Conservation (phyloP, 2,888 invertebrate genomes). For the Cryptocephalus moraei region DNA sequence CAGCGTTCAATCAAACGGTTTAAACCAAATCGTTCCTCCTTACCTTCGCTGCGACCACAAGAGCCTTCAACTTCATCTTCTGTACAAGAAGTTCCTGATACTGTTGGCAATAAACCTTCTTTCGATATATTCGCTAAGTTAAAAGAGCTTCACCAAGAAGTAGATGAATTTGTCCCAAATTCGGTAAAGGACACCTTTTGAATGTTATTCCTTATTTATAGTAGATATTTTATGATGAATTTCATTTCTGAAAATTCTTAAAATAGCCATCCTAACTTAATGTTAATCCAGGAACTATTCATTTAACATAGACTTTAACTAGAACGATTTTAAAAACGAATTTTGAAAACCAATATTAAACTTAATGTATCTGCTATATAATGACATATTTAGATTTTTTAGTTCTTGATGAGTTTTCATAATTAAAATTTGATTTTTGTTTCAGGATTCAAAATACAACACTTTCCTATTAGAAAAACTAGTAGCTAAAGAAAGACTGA, state of each 20-base stretch:
- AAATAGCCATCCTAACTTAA: too few relatives aligned
- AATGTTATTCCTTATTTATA: too few relatives aligned
- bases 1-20: constrained; percentile 33
- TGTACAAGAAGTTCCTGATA: constrained; percentile 14
- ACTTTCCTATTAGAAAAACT: constrained; percentile 75
- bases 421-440: neutral
- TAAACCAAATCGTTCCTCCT: constrained; percentile 31
- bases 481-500: constrained; percentile 74
- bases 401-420: too few relatives aligned
- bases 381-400: too few relatives aligned
- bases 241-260: too few relatives aligned
- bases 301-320: too few relatives aligned
- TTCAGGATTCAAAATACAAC: constrained; percentile 49
- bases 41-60: constrained; percentile 31
- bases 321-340: too few relatives aligned
- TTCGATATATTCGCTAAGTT: constrained; percentile 39
- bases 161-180: neutral
- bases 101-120: constrained; percentile 21
- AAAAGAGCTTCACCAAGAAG: constrained; percentile 35
- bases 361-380: too few relatives aligned
- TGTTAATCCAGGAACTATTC: too few relatives aligned
- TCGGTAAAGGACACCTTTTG: neutral
- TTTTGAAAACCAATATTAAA: too few relatives aligned
- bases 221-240: too few relatives aligned
- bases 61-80: constrained; percentile 19